Evolutionary conservation across 2,888 invertebrate species (phyloP).

Genomic region (Brachypterus glaber): DNA sequence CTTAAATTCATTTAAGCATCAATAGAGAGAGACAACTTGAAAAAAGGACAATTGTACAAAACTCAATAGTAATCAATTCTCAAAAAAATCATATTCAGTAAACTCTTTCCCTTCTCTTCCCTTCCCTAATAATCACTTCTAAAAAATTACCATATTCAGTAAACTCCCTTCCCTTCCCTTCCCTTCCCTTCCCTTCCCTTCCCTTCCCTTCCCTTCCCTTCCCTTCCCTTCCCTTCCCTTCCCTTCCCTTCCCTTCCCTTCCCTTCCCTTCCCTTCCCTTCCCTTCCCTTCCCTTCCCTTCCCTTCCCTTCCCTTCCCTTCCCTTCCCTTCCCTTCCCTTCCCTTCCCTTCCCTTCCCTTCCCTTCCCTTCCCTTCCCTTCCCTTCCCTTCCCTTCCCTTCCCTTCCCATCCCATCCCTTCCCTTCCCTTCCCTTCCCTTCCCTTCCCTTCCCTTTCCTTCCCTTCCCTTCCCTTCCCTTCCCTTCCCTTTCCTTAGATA

Average conservation of each 20-base stretch:
- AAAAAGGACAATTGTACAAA: no score
- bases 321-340: slow-evolving; percentile 13
- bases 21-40: no score
- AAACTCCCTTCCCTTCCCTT: slow-evolving; percentile 12
- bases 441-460: slow-evolving; percentile 13
- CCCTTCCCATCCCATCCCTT: slow-evolving; percentile 13
- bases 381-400: slow-evolving; percentile 13
- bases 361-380: slow-evolving; percentile 13
- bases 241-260: slow-evolving; percentile 12
- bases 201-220: slow-evolving; percentile 12
- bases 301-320: slow-evolving; percentile 13
- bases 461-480: slow-evolving; percentile 11
- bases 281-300: slow-evolving; percentile 13
- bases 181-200: slow-evolving; percentile 12
- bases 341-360: slow-evolving; percentile 13
- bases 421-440: slow-evolving; percentile 13
- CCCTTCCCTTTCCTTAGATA: slow-evolving; percentile 10
- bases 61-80: no score
- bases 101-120: no score
- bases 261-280: slow-evolving; percentile 12
- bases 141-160: no score
- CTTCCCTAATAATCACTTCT: no score
- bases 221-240: slow-evolving; percentile 12
- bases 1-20: no score
- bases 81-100: no score